Conservation (phyloP, 2,888 invertebrate species). For the Trachelus troglodyta region DNA sequence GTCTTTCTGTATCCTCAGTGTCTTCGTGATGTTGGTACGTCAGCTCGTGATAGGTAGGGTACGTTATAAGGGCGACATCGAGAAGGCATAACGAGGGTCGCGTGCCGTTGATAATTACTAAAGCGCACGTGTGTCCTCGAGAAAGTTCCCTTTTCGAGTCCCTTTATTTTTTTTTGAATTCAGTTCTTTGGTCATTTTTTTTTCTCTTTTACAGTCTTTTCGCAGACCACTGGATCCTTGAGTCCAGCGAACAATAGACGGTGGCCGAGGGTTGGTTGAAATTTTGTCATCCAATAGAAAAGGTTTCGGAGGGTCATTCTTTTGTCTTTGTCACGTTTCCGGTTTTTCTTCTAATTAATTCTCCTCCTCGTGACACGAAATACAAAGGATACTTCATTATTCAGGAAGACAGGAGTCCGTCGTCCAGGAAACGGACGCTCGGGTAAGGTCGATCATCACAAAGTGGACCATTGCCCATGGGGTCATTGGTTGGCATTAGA, state of each 20-base stretch:
- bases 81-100: slow-evolving; percentile 21
- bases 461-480: neutral
- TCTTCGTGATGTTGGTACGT: neutral
- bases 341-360: neutral
- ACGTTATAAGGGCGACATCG: neutral
- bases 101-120: slow-evolving; percentile 29
- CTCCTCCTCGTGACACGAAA: neutral
- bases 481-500: neutral
- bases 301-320: neutral
- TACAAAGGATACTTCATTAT: neutral
- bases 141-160: neutral
- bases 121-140: slow-evolving; percentile 15
- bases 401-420: neutral
- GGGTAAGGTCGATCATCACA: neutral
- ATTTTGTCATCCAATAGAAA: neutral
- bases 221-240: neutral
- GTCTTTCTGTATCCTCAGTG: neutral
- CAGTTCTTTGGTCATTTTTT: neutral
- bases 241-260: neutral
- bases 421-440: neutral
- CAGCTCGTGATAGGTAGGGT: neutral
- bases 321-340: neutral
- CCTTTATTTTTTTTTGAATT: neutral
- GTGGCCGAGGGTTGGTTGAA: too few species aligned
- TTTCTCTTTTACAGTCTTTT: neutral